Conservation (phyloP, 92 coral and sea anemone genomes). For the Palythoa grandis region DNA sequence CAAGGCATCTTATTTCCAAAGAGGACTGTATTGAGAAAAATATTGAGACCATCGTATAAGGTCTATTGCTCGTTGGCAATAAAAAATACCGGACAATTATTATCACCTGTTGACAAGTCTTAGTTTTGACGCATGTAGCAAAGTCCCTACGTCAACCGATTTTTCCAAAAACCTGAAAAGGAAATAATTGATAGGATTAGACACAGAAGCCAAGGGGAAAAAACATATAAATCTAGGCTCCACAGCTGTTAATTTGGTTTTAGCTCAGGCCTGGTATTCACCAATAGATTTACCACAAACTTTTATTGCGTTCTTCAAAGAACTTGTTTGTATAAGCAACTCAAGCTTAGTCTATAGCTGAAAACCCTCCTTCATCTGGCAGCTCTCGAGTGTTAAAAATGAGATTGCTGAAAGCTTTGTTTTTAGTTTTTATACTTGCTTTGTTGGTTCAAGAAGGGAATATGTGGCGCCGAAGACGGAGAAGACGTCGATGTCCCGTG, state of each 20-base stretch:
- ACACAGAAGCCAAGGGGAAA: neutral
- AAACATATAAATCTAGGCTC: neutral
- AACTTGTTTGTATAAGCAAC: neutral
- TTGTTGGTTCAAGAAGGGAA: slow-evolving; percentile 5
- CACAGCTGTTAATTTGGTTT: neutral
- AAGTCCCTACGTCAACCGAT: neutral
- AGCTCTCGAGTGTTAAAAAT: neutral
- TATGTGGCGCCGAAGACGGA: neutral
- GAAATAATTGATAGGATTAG: neutral
- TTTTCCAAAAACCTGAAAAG: neutral
- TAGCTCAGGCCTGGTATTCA: neutral
- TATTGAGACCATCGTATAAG: too few species aligned
- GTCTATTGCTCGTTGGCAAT: too few species aligned
- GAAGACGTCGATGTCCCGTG: neutral
- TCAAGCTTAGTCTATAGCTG: neutral
- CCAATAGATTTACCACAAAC: neutral
- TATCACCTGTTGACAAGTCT: neutral
- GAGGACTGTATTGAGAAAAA: too few species aligned
- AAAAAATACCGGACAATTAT: neutral
- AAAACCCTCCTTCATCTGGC: neutral
- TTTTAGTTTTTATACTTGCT: neutral
- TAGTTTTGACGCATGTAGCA: neutral
- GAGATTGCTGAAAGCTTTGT: neutral
- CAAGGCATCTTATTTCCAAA: too few species aligned
- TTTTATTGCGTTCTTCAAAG: neutral